Conservation (phyloP, 2,888 invertebrate genomes). For the Chaetogeoica ovagalla region DNA sequence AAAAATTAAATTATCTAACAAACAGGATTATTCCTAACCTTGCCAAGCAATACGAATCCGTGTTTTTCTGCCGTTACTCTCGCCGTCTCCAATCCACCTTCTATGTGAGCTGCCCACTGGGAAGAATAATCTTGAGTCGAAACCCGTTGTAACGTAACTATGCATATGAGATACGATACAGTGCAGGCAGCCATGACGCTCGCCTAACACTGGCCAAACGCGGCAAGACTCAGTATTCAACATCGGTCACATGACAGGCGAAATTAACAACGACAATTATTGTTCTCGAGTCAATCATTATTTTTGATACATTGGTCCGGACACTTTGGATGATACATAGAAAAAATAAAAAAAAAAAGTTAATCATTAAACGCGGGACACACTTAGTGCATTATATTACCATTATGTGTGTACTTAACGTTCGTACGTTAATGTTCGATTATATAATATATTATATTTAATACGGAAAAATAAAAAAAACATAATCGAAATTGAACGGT, state of each 20-base stretch:
- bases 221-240: conserved; percentile 43
- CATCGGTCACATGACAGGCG: conserved; percentile 32
- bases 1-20: neutral
- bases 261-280: neutral
- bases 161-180: conserved; percentile 33
- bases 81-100: conserved; percentile 63
- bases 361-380: neutral
- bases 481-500: too few species aligned
- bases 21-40: conserved; percentile 61
- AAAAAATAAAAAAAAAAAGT: neutral
- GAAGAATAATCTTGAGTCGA: conserved; percentile 61
- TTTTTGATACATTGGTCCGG: neutral
- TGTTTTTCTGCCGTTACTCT: conserved; percentile 64
- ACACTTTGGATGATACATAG: neutral
- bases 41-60: conserved; percentile 65
- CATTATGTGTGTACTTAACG: neutral
- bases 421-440: too few species aligned
- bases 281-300: conserved; percentile 9
- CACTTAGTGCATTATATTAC: neutral
- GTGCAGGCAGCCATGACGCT: conserved; percentile 49
- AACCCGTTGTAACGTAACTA: conserved; percentile 14
- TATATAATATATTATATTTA: too few species aligned
- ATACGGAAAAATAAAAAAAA: too few species aligned
- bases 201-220: conserved; percentile 40
- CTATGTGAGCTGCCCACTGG: conserved; percentile 67